Evolutionary conservation across 2,888 invertebrate species (phyloP), one percentile per base, ranked within the genome.

Genomic region (Melipona bicolor): DNA sequence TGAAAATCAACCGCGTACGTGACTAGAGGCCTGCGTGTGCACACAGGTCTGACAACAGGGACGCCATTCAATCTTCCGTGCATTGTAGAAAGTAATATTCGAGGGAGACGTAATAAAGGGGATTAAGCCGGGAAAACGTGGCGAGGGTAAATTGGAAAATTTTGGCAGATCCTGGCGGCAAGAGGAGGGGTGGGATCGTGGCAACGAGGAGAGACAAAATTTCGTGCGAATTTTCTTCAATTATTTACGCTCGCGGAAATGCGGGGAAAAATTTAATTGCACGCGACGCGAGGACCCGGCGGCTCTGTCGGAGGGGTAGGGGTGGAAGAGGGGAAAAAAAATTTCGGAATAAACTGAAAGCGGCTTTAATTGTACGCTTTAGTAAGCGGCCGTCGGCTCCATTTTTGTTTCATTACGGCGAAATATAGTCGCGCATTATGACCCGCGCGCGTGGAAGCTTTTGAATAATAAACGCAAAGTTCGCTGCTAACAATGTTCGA

Each of bases 221-320:
- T 79, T 59, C 21, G 17, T 13, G 21, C 50, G 52, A 13, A 50
- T 61, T 68, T 75, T 27, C 68, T 43, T 75, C 68, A 61, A 68
- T 79, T 67, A 61, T 68, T 43, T 27, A 61, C 68, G 36, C 52
- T 61, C 43, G 36, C 5, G 79, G 75, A 19, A 69, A 68, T 61
- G 27, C 43, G 52, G 61, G 36, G 6, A 52, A 76, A 79, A 79
- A 79, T 79, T 79, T 79, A 79, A 76, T 79, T 68, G 79, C 79
- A 43, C 75, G 68, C 79, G 61, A 75, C 75, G 43, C 67, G 75
- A 27, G 15, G 36, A 36, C 9, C 36, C 36, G 9, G 50, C 52
- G 61, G 43, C 32, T 36, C 36, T 43, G 21, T 19, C 13, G 27
- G 27, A 24, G 36, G 19, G 19, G 13, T 4, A 13, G 3, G 4